Percentiles rank a stretch among this genome's conserved stretches.
Evolutionary conservation across 2,888 invertebrate genomes (phyloP).

Genomic region (Pristionchus japonicus): DNA sequence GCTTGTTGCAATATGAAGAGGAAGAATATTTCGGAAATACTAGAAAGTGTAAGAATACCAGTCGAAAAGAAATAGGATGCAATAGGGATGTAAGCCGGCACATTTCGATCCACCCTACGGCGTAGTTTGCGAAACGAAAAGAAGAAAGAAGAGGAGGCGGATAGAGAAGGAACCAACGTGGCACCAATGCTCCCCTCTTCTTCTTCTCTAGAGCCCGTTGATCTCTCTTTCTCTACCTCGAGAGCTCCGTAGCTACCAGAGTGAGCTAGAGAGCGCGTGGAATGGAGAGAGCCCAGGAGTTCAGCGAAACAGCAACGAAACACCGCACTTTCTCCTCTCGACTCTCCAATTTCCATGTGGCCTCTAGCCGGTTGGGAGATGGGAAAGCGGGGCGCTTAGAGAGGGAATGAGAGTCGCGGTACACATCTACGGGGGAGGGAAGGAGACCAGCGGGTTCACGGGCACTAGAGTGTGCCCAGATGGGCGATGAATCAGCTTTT

Average conservation of each 20-base stretch:
- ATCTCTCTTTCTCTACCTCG: background rate
- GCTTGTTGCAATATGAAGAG: too few species aligned
- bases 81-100: background rate
- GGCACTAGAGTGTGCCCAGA: background rate
- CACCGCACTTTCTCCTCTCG: background rate
- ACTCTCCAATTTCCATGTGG: background rate
- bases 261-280: background rate
- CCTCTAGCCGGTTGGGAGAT: background rate
- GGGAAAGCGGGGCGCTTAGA: background rate
- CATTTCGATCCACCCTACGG: background rate
- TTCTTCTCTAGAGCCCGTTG: background rate
- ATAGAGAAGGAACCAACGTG: background rate
- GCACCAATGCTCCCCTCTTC: background rate
- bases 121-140: background rate
- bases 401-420: background rate
- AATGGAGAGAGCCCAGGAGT: background rate
- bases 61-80: background rate
- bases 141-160: background rate
- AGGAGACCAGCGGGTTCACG: background rate
- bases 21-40: too few species aligned
- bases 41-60: background rate
- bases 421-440: background rate
- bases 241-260: background rate
- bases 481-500: background rate
- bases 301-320: conserved; percentile 20